A percentile compares a stretch with the other conserved stretches of the same genome.
Evolutionary conservation across 2,113 vertebrate genomes (phyloP).

Genomic region (Salvelinus fontinalis): DNA sequence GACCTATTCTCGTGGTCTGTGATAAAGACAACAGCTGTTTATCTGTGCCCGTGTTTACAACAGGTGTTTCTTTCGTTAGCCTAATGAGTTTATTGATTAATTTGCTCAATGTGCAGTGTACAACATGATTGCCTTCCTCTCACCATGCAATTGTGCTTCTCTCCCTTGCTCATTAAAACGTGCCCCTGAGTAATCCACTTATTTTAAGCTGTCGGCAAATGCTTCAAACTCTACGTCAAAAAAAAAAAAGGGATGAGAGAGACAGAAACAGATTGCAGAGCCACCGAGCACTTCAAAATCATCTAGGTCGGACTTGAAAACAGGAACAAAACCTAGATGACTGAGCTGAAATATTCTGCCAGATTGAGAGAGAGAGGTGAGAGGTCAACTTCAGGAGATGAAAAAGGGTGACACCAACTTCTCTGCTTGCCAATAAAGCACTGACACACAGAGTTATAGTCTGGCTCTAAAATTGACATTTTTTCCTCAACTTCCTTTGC

Average conservation of each 20-base stretch:
- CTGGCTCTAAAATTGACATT: background rate
- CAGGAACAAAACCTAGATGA: constrained; percentile 9
- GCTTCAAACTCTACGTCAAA: background rate
- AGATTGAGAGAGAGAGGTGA: background rate
- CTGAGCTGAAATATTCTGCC: constrained; percentile 9
- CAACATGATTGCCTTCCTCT: background rate
- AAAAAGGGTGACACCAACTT: background rate
- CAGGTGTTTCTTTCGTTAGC: constrained; percentile 36
- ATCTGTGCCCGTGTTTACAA: constrained; percentile 2
- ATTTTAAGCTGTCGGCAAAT: background rate
- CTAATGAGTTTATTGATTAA: constrained; percentile 8
- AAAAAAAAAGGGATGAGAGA: constrained; percentile 1
- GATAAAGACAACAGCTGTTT: constrained; percentile 11
- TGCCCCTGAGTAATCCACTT: constrained; percentile 41
- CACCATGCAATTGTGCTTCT: constrained; percentile 13
- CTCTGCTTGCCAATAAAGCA: background rate
- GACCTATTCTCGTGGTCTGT: background rate
- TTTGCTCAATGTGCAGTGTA: constrained; percentile 13
- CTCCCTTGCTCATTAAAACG: constrained; percentile 12
- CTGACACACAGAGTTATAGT: background rate
- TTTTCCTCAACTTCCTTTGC: background rate
- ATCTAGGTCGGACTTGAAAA: constrained; percentile 21
- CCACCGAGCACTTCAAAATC: constrained; percentile 19
- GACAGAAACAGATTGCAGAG: constrained; percentile 4
- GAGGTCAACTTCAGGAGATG: background rate